A percentile compares a stretch with the other conserved stretches of the same genome.
Evolutionary conservation across 1,140 invertebrate species (phyloP).

Genomic region (Leptinotarsa defecta): DNA sequence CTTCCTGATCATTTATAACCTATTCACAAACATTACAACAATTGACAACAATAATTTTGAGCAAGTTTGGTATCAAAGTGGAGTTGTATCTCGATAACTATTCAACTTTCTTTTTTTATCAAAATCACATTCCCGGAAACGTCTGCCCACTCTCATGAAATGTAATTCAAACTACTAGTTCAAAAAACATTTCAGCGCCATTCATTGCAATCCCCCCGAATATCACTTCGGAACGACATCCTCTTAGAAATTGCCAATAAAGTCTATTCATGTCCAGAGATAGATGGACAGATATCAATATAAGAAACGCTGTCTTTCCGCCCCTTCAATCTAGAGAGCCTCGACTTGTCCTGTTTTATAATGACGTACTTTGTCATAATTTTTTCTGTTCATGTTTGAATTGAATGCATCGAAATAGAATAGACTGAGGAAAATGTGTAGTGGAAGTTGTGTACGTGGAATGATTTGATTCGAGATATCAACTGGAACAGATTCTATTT

Average conservation of each 20-base stretch:
- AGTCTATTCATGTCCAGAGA: conserved; percentile 10
- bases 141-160: not conserved
- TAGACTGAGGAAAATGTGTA: no score
- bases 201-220: not conserved
- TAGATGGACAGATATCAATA: conserved; percentile 24
- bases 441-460: no score
- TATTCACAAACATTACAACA: no score
- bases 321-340: conserved; percentile 12
- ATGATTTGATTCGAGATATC: no score
- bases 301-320: conserved; percentile 9
- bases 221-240: conserved; percentile 6
- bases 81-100: no score
- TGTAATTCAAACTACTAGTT: not conserved
- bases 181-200: not conserved
- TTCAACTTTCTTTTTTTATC: no score
- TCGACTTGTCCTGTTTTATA: conserved; percentile 6
- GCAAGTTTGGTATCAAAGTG: no score
- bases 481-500: no score
- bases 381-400: not conserved
- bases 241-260: conserved; percentile 11
- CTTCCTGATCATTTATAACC: no score
- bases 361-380: conserved; percentile 6
- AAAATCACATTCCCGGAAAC: not conserved
- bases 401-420: not conserved
- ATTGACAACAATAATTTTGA: no score